phyloP scores from a whole-genome alignment of 2,113 vertebrate species.

The Hyla sarda region DNA sequence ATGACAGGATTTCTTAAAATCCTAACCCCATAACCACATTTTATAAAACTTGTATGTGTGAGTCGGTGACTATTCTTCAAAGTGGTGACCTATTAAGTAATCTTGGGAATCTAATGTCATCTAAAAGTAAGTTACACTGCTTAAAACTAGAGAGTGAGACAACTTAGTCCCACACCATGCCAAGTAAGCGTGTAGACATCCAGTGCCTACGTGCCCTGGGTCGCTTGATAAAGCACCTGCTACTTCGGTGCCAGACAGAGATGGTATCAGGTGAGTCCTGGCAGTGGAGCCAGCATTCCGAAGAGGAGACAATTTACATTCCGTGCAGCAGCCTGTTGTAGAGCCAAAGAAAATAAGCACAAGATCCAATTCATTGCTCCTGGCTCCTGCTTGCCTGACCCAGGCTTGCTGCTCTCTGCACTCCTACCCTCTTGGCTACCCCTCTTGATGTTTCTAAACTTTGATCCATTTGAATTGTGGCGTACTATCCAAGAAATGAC shows the following conservation, averaged over 20 bases:
- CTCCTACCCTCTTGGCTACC: neutral
- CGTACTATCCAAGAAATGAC: constrained; percentile 8
- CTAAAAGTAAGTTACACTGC: neutral
- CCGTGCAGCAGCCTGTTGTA: constrained; percentile 58
- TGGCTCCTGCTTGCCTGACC: constrained; percentile 62
- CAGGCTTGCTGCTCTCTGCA: neutral
- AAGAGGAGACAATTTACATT: constrained; percentile 63
- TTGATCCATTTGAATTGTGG: constrained; percentile 50
- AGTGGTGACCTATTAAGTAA: neutral
- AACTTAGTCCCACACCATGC: constrained; percentile 31
- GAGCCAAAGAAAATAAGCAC: constrained; percentile 52
- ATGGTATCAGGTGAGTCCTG: constrained; percentile 59
- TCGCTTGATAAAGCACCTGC: constrained; percentile 62
- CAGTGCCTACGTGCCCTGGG: constrained; percentile 32
- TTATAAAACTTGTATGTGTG: neutral
- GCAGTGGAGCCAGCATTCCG: constrained; percentile 46
- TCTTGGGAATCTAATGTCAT: neutral
- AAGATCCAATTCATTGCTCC: constrained; percentile 54
- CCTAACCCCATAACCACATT: too few relatives aligned
- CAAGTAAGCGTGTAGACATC: constrained; percentile 21
- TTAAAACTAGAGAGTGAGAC: constrained; percentile 19
- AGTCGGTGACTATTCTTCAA: neutral
- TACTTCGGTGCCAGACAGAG: constrained; percentile 63
- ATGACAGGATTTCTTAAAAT: neutral
- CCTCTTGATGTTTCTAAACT: constrained; percentile 33